Evolutionary conservation across 2,888 invertebrate species (phyloP).

Genomic region (Hofmannophila pseudospretella): DNA sequence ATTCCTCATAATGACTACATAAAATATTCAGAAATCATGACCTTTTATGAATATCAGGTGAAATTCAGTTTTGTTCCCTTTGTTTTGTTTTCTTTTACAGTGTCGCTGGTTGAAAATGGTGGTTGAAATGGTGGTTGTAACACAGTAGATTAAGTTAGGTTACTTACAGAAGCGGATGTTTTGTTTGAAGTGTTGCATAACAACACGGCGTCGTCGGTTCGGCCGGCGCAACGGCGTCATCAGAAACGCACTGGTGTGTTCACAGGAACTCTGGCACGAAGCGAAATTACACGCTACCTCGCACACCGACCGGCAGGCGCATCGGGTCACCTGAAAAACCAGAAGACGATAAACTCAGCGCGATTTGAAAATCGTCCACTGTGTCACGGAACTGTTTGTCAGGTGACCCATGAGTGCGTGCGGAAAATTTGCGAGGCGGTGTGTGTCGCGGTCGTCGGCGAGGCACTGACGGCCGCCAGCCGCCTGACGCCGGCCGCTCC

Average conservation of each 20-base stretch:
- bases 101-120: no score
- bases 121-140: no score
- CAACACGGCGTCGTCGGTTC: constrained; percentile 31
- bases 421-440: constrained; percentile 41
- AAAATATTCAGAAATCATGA: not conserved
- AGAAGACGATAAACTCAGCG: constrained; percentile 13
- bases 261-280: constrained; percentile 34
- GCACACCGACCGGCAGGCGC: constrained; percentile 26
- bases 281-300: constrained; percentile 21
- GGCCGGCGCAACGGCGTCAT: constrained; percentile 15
- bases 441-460: constrained; percentile 57
- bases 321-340: constrained; percentile 33
- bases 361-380: constrained; percentile 3
- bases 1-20: constrained; percentile 11
- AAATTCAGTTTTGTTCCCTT: no score
- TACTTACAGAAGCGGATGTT: constrained; percentile 49
- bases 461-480: constrained; percentile 63
- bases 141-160: no score
- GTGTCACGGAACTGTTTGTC: constrained; percentile 29
- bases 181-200: constrained; percentile 55
- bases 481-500: constrained; percentile 68
- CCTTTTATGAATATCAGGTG: no score
- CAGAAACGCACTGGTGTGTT: constrained; percentile 39
- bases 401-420: constrained; percentile 38
- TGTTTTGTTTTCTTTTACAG: no score